Percentiles rank a stretch among this genome's conserved stretches.
phyloP scores from a whole-genome alignment of 2,888 invertebrate species.

The Protodeltote pygarga region DNA sequence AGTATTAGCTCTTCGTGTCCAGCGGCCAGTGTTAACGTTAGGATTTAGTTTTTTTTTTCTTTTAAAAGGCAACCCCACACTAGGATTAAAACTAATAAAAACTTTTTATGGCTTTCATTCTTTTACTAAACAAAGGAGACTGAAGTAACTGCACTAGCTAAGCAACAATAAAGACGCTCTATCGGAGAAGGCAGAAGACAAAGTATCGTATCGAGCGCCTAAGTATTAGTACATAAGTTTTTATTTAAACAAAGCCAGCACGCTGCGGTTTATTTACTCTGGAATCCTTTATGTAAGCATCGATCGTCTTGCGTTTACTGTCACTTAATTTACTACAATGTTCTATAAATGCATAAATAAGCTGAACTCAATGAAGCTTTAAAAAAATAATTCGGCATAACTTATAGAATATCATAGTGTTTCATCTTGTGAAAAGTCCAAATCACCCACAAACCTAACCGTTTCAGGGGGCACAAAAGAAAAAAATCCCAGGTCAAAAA shows the following conservation, averaged over 20 bases:
- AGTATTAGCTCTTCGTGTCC: too few species aligned
- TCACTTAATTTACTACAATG: not conserved
- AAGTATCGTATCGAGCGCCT: constrained; percentile 12
- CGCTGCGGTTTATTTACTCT: constrained; percentile 23
- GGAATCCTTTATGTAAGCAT: constrained; percentile 30
- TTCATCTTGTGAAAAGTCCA: too few species aligned
- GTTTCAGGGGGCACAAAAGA: too few species aligned
- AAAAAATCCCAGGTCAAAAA: too few species aligned
- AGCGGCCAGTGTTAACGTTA: too few species aligned
- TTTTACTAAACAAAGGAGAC: not conserved
- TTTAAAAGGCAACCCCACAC: too few species aligned
- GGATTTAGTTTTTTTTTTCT: too few species aligned
- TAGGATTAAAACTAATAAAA: too few species aligned
- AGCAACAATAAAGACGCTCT: not conserved
- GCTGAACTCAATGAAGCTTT: not conserved
- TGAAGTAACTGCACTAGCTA: not conserved
- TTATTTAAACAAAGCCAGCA: constrained; percentile 18
- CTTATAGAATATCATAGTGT: too few species aligned
- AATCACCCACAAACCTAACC: too few species aligned
- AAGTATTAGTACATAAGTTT: constrained; percentile 25
- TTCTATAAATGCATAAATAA: not conserved
- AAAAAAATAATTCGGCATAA: too few species aligned
- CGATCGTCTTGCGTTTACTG: constrained; percentile 8
- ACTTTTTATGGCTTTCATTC: too few species aligned
- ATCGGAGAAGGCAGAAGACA: not conserved